Base-by-base conservation (phyloP, 2,888 invertebrate genomes). In the Lissocephala sabroskyi region DNA sequence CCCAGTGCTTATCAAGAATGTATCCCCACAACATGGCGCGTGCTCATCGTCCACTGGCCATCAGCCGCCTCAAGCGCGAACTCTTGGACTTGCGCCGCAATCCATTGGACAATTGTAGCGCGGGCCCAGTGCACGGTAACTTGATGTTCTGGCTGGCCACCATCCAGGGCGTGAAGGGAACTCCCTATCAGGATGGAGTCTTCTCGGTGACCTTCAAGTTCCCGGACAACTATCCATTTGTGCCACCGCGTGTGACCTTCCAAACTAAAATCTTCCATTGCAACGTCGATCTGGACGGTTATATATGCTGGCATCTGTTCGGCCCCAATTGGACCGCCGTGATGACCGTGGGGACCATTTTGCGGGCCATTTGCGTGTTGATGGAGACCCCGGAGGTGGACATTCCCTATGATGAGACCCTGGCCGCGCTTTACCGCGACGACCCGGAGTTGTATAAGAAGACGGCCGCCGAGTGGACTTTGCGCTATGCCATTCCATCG, bases 291-390 rank as follows among this genome's bases (percentile, higher is more conserved):
- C 37, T 7, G 18, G 59, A 59, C 30, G 59, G 59, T 2, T 56
- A 52, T 16, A 60, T 59, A 14, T 60, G 60, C 26, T 56, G 61
- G 56, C 56, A 59, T 17, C 35, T 60, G n/a, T n/a, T 59, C 6
- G 26, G 14, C 37, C 43, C 18, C 32, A 32, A 29, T 4, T 59
- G 59, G 59, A n/a, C 44, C 0, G 19, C 55, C 0, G 1, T 19
- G 11, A 1, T 32, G 0, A 45, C 28, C 0, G 30, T 60, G 3
- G 14, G 51, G 1, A 37, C 30, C 1, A 51, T 59, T 5, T 3
- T 59, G 2, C 17, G 44, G 2, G 45, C 43, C 1, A 28, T 59
- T 1, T 37, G 47, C 9, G 17, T 19, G 0, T 4, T 59, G 16
- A 19, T 59, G 45, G 23, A 39, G 1, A 10, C 46, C 3, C 51